Evolutionary conservation across 2,888 invertebrate species (phyloP), one percentile per base, ranked within the genome.

Genomic region (Crepidodera aurea): DNA sequence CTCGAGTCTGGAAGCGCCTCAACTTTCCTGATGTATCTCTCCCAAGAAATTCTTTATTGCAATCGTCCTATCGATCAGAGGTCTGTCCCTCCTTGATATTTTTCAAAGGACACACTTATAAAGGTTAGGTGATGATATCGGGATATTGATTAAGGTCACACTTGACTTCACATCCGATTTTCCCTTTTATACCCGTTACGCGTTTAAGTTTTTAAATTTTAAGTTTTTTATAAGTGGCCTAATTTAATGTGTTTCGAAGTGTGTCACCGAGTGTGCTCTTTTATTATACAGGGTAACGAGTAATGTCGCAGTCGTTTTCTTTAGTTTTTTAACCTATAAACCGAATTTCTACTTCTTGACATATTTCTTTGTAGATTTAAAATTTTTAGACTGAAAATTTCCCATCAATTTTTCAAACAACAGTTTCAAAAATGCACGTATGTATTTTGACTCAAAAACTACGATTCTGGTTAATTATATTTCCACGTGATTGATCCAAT

Each of bases 101-200:
- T 27, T 48, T 48, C 27, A 48, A 27, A 48, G 25, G 46, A 46
- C 19, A 46, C 13, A 46, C 46, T 46, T 46, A 46, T 46, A 46
- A 46, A 46, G 46, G 19, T 46, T 22, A 46, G 46, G 46, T 46
- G 46, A 46, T 46, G 13, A 19, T 22, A 46, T 22, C 25, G 25
- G 25, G 46, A 46, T 22, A 46, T 22, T 46, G 22, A 25, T 46
- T 46, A 19, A 22, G 27, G 46, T 13, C 25, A 25, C 25, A 8
- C 22, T 46, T 46, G 46, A 46, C 25, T 46, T 46, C 46, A 42
- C 18, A 12, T 46, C n/a, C 25, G 10, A 46, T 46, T 46, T 46
- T 46, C 16, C 19, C n/a, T 42, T 42, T 42, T 42, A 42, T 42
- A 18, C 18, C 42, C 42, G 18, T 42, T 18, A 42, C 42, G 18